phyloP scores from a whole-genome alignment of 2,113 vertebrate genomes.

The Lepus americanus region DNA sequence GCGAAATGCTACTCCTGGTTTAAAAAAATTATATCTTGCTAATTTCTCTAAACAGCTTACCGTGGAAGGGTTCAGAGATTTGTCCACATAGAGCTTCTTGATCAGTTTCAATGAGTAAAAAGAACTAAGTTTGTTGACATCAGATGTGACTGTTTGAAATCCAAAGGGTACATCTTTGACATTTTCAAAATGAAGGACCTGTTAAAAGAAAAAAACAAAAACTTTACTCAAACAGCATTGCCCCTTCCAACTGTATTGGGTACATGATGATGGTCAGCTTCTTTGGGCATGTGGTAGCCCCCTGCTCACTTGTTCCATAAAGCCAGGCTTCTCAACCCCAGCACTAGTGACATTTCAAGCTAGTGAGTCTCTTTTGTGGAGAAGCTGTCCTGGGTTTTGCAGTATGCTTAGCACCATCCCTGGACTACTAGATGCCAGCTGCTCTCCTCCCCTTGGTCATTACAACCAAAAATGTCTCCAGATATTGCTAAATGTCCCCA shows the following conservation, averaged over 20 bases:
- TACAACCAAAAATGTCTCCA: not conserved
- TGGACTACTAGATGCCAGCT: too few relatives aligned
- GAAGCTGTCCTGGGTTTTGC: not conserved
- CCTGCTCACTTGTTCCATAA: not conserved
- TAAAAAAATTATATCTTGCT: not conserved
- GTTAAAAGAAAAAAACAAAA: conserved; percentile 61
- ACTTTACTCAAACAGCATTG: not conserved
- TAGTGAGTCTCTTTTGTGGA: not conserved
- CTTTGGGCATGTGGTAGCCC: rapidly evolving
- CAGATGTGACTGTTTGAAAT: conserved; percentile 90
- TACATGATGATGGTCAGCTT: rapidly evolving
- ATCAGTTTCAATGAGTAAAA: conserved; percentile 89
- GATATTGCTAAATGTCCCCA: too few relatives aligned
- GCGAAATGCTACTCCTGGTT: not conserved
- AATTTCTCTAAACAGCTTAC: conserved; percentile 84
- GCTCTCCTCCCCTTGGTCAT: not conserved
- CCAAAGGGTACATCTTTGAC: conserved; percentile 90
- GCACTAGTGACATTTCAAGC: rapidly evolving
- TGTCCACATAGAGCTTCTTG: conserved; percentile 89
- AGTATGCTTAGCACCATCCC: too few relatives aligned
- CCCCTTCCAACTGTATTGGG: not conserved
- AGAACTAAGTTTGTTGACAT: conserved; percentile 89
- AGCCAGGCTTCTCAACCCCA: not conserved
- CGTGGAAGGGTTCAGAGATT: conserved; percentile 86
- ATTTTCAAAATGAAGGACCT: conserved; percentile 90